Evolutionary conservation across 2,113 vertebrate genomes (phyloP).

Genomic region (Spilogale gracilis): DNA sequence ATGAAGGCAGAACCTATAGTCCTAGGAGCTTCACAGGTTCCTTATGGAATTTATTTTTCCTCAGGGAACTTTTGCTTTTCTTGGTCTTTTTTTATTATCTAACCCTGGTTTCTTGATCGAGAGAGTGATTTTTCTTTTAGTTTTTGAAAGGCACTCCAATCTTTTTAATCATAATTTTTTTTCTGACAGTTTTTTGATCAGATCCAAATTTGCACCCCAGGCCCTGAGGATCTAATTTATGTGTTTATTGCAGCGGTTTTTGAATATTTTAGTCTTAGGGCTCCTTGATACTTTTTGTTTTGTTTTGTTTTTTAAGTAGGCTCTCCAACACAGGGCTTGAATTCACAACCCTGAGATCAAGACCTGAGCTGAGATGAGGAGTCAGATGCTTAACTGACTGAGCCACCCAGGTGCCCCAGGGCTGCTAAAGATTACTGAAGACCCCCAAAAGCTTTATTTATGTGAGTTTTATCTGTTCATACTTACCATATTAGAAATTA

Average conservation of each 20-base stretch:
- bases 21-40: not conserved
- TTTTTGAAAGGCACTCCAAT: constrained; percentile 30
- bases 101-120: not conserved
- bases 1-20: not conserved
- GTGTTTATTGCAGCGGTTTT: not conserved
- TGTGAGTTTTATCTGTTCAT: constrained; percentile 9
- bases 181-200: constrained; percentile 71
- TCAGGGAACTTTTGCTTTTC: not conserved
- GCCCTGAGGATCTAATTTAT: constrained; percentile 60
- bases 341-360: not conserved
- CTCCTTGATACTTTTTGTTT: not conserved
- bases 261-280: not conserved
- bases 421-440: not conserved
- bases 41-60: not conserved
- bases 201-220: constrained; percentile 34
- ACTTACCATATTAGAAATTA: constrained; percentile 10
- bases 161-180: constrained; percentile 64
- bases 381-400: not conserved
- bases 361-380: not conserved
- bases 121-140: constrained; percentile 51
- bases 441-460: not conserved
- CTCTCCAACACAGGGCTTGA: not conserved
- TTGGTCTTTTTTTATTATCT: not conserved
- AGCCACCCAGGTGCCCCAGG: not conserved
- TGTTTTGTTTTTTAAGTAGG: not conserved